Percentiles rank a stretch among this genome's conserved stretches.
Conservation (phyloP, 2,888 invertebrate species). For the Andrena hattorfiana region DNA sequence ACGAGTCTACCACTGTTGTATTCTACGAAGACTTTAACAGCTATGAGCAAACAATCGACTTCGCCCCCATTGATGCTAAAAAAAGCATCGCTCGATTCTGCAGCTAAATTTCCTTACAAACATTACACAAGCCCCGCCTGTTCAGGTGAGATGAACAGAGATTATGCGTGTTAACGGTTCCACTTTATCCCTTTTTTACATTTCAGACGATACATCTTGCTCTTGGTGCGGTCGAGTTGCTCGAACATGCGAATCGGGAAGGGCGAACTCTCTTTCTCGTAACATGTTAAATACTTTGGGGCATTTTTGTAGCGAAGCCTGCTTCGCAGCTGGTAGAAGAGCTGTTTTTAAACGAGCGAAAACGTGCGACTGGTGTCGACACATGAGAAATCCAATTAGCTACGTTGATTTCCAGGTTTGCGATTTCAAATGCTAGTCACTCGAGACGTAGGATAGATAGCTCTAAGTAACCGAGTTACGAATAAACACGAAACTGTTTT, state of each 20-base stretch:
- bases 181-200: background rate
- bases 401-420: slow-evolving; percentile 92
- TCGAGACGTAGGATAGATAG: too few relatives aligned
- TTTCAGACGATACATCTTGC: slow-evolving; percentile 71
- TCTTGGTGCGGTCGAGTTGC: slow-evolving; percentile 85
- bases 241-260: slow-evolving; percentile 86
- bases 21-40: slow-evolving; percentile 46
- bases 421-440: background rate
- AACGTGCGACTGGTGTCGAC: slow-evolving; percentile 97
- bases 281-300: slow-evolving; percentile 83
- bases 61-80: slow-evolving; percentile 72
- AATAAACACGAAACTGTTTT: slow-evolving; percentile 22
- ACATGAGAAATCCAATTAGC: slow-evolving; percentile 95
- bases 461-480: too few relatives aligned
- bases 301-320: slow-evolving; percentile 94
- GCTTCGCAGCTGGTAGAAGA: slow-evolving; percentile 95
- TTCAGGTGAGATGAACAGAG: slow-evolving; percentile 67
- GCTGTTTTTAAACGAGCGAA: slow-evolving; percentile 96
- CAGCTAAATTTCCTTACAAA: slow-evolving; percentile 73
- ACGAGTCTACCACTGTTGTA: slow-evolving; percentile 68
- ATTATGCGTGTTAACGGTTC: background rate
- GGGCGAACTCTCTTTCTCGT: slow-evolving; percentile 82
- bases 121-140: slow-evolving; percentile 76
- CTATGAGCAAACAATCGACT: slow-evolving; percentile 60
- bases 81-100: slow-evolving; percentile 68